A percentile compares a stretch with the other conserved stretches of the same genome.
Evolutionary conservation across 1,140 invertebrate species (phyloP).

Genomic region (Drepana arcuata): DNA sequence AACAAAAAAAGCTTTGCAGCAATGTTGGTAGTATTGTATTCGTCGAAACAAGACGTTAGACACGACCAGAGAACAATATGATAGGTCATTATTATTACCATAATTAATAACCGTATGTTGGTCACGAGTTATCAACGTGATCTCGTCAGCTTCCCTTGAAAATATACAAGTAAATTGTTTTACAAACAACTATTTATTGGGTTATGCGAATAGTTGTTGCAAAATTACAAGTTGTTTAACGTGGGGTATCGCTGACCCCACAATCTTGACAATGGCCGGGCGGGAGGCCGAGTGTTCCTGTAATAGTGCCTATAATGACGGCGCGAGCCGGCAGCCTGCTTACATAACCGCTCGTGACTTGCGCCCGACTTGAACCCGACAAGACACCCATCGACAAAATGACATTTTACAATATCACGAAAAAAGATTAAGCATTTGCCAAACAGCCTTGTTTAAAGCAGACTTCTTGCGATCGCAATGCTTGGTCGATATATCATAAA

Average conservation of each 20-base stretch:
- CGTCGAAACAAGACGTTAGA: too few relatives aligned
- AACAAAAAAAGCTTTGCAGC: too few relatives aligned
- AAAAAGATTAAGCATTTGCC: too few relatives aligned
- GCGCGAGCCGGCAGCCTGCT: conserved; percentile 58
- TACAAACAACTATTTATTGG: conserved; percentile 63
- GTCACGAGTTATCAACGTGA: conserved; percentile 59
- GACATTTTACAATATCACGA: too few relatives aligned
- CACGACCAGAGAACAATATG: conserved; percentile 40
- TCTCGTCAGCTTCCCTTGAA: conserved; percentile 27
- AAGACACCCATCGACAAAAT: too few relatives aligned
- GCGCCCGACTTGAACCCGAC: conserved; percentile 61
- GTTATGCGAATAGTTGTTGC: conserved; percentile 53
- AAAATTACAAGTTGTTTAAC: conserved; percentile 62
- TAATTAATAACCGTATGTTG: conserved; percentile 56
- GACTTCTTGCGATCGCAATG: too few relatives aligned
- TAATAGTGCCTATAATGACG: conserved; percentile 63
- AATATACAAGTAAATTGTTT: conserved; percentile 56
- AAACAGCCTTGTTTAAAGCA: too few relatives aligned
- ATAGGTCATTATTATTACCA: conserved; percentile 49
- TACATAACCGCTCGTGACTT: conserved; percentile 67
- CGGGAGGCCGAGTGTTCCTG: conserved; percentile 49
- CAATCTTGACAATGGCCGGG: conserved; percentile 67
- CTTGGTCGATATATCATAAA: too few relatives aligned
- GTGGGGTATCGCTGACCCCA: conserved; percentile 56
- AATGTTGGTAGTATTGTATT: too few relatives aligned